Evolutionary conservation across 2,113 vertebrate species (phyloP), one percentile per base, ranked within the genome.

Genomic region (Andinoacara biseriatus): DNA sequence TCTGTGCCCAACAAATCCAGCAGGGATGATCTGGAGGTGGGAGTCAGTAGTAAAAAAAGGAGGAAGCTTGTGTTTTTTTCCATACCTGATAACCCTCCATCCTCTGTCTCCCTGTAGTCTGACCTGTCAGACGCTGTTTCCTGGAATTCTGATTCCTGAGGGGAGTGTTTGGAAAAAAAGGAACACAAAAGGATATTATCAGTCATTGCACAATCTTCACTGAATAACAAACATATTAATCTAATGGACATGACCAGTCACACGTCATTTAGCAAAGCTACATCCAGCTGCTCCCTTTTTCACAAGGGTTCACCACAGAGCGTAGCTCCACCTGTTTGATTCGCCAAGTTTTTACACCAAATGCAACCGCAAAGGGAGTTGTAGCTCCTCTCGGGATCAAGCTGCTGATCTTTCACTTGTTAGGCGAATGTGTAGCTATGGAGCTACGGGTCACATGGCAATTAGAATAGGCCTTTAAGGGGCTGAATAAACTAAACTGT

Each of bases 21-120:
- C 10, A 0, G 46, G 31, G 52, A 58, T 76, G 80, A 38, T 69
- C 31, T 31, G 52, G 60, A 87, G 82, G 63, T 22, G 67, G 56
- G 83, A 84, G 80, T 58, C 33, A 49, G 67, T 22, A 82, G 78
- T 59, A 46, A 84, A 83, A 31, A 90, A 86, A 76, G 78, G 87
- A 93, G 91, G 93, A 95, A 95, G 86, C 74, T 81, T 6, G 78
- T 88, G 86, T 89, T 87, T 74, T 90, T 87, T 91, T 92, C 87
- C 81, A 5, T 96, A 96, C 95, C 95, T 95, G 96, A 96, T 96
- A 96, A 95, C 56, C 89, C 85, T 91, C 91, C 94, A 91, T 95
- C 91, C 84, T 94, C 94, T 69, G 91, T 76, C 80, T 89, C 94
- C 75, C 81, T 87, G 65, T 89, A 77, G 88, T 94, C 91, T 35